Evolutionary conservation across 2,888 invertebrate genomes (phyloP).

Genomic region (Rhorus exstirpatorius): DNA sequence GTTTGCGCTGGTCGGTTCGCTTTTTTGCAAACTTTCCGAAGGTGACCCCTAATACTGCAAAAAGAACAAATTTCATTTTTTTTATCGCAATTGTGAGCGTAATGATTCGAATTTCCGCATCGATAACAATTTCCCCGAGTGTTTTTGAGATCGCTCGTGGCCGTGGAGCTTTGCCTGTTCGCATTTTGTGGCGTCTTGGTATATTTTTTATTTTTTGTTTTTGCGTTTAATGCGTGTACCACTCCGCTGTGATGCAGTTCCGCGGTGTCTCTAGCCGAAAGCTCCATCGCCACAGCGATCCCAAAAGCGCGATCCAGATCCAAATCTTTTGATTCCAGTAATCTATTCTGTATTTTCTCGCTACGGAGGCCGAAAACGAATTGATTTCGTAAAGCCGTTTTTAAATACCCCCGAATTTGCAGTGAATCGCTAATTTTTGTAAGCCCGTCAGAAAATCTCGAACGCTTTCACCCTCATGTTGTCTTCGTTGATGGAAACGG

Average conservation of each 20-base stretch:
- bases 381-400: constrained; percentile 72
- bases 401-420: too few species aligned
- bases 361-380: constrained; percentile 73
- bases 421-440: too few species aligned
- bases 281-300: constrained; percentile 74
- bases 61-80: constrained; percentile 34
- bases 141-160: not conserved
- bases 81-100: constrained; percentile 41
- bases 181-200: not conserved
- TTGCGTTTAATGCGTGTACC: constrained; percentile 8
- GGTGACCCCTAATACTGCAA: constrained; percentile 22
- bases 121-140: constrained; percentile 32
- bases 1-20: constrained; percentile 8
- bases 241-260: constrained; percentile 66
- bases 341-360: constrained; percentile 73
- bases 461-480: too few species aligned
- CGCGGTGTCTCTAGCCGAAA: constrained; percentile 71
- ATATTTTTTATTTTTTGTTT: not conserved
- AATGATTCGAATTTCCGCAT: constrained; percentile 26
- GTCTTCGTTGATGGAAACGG: too few species aligned
- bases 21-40: constrained; percentile 26
- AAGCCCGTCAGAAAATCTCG: too few species aligned
- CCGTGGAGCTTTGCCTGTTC: constrained; percentile 27
- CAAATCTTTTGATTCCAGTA: constrained; percentile 73
- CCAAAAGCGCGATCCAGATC: constrained; percentile 72